Base-by-base conservation (phyloP, 1,140 invertebrate genomes). In the Philaenus spumarius region DNA sequence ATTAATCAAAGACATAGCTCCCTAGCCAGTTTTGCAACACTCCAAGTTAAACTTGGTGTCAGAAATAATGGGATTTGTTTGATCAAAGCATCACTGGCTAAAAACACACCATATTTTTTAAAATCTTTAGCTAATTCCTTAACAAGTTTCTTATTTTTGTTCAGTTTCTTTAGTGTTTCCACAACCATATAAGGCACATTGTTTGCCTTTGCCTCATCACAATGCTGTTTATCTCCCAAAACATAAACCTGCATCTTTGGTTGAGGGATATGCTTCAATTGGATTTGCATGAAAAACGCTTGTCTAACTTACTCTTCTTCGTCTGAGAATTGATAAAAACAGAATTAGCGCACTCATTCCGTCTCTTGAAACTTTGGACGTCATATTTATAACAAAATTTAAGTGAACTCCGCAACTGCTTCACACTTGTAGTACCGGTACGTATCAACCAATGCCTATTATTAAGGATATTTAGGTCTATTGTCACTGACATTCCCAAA, bases 251-350 rank as follows among this genome's bases (percentile, higher is more conserved):
- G 93, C 90, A 99, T 96, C 75, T 96, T 97, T 51, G 96, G 96
- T 56, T 94, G 82, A 11, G 97, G 97, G 67, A 99, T 95, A 76
- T 97, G 85, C 80, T 96, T 97, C 70, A 99, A 80, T 97, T 98
- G 79, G 99, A 94, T 71, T 97, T 98, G 77, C 97, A 97, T 71
- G 92, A 95, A 87, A 99, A 99, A 97, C 97, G 97, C 80, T 99
- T 99, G 81, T 99, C 97, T 88, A 99, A 99, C 52, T 93, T 92
- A 67, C 95, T 86, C 72, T 94, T 94, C 48, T 82, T 78, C 34
- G 85, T 82, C 67, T 86, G 80, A 0, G 92, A 86, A 56, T 80
- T 64, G 46, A 85, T 80, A 14, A 99, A 73, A 1, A 97, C 82
- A 0, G 77, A 81, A 74, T 89, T 92, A n/a, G 98, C 91, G 65